Percentiles rank a stretch among this genome's conserved stretches.
Evolutionary conservation across 2,797 vertebrate species (phyloP).

Genomic region (Hydrolagus colliei): DNA sequence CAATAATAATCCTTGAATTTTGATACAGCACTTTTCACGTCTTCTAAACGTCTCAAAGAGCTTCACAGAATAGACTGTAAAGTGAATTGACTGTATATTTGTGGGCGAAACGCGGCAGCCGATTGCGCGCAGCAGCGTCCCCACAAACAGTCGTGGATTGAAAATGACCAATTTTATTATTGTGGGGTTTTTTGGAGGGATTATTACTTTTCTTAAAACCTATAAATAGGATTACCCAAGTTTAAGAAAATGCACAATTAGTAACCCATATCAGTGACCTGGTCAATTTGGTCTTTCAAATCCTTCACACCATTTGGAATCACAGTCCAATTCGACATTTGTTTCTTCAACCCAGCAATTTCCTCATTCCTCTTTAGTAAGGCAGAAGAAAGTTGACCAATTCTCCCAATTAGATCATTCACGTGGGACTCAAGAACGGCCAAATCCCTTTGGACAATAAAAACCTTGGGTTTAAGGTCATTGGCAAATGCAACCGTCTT

Average conservation of each 20-base stretch:
- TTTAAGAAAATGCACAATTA: conserved; percentile 1
- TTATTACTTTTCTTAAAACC: neutral
- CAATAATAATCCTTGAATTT: no score
- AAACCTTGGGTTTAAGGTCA: conserved; percentile 83
- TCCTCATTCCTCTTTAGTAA: conserved; percentile 63
- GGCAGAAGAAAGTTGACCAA: conserved; percentile 75
- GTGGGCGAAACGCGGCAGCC: no score
- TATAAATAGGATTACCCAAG: neutral
- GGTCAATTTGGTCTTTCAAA: conserved; percentile 47
- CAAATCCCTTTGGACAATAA: conserved; percentile 73
- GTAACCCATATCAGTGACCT: neutral
- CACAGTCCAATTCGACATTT: conserved; percentile 62
- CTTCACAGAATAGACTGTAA: no score
- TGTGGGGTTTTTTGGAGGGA: no score
- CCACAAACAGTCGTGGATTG: no score
- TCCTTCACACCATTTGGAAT: conserved; percentile 52
- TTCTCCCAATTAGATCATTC: conserved; percentile 74
- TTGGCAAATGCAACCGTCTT: conserved; percentile 74
- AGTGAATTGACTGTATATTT: no score
- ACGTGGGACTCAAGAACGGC: conserved; percentile 67
- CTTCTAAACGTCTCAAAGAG: no score
- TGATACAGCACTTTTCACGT: no score
- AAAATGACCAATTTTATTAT: no score
- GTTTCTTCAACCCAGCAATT: conserved; percentile 64
- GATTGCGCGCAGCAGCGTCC: no score